A percentile compares a stretch with the other conserved stretches of the same genome.
phyloP scores from a whole-genome alignment of 1,140 invertebrate genomes.

The Aphelinus certus region DNA sequence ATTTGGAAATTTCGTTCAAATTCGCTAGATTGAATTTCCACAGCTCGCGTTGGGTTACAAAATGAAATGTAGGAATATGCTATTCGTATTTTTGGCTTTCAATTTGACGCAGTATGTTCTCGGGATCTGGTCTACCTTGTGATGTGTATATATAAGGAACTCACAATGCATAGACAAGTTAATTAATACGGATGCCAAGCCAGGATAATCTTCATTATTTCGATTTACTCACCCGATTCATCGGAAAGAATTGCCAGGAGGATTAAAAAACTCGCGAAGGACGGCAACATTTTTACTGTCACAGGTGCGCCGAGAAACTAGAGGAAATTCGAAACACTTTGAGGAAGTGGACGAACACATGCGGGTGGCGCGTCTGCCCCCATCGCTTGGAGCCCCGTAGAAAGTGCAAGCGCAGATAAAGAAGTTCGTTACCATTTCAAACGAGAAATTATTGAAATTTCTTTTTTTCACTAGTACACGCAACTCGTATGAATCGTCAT shows the following conservation, averaged over 20 bases:
- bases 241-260: background rate
- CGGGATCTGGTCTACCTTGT: too few relatives aligned
- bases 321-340: constrained; percentile 32
- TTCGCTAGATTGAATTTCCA: too few relatives aligned
- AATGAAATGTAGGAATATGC: too few relatives aligned
- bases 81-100: too few relatives aligned
- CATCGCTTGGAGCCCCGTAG: constrained; percentile 29
- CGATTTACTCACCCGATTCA: constrained; percentile 23
- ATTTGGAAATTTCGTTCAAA: too few relatives aligned
- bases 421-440: constrained; percentile 16
- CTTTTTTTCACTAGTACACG: background rate
- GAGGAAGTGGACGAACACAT: constrained; percentile 15
- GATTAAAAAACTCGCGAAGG: background rate
- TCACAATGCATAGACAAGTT: too few relatives aligned
- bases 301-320: constrained; percentile 29
- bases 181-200: too few relatives aligned
- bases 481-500: too few relatives aligned
- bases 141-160: too few relatives aligned
- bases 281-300: constrained; percentile 31
- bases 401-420: constrained; percentile 33
- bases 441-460: constrained; percentile 32
- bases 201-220: too few relatives aligned
- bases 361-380: constrained; percentile 30
- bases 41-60: too few relatives aligned
- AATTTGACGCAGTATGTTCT: too few relatives aligned